Evolutionary conservation across 2,113 vertebrate genomes (phyloP).

Genomic region (Lontra canadensis): DNA sequence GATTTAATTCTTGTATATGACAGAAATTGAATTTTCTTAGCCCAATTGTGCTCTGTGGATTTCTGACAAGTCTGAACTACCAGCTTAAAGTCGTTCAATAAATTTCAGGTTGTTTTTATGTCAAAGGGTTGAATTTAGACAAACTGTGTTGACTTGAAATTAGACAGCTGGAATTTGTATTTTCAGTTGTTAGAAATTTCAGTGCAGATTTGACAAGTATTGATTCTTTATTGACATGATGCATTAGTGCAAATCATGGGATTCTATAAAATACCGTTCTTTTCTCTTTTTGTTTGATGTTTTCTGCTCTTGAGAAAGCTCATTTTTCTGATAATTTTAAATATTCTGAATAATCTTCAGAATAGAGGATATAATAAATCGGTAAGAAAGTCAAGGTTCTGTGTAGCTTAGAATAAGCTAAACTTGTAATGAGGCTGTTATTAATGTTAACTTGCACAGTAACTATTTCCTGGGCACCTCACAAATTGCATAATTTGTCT

Average conservation of each 20-base stretch:
- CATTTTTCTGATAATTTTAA: conserved; percentile 33
- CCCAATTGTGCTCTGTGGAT: conserved; percentile 53
- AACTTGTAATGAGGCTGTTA: conserved; percentile 48
- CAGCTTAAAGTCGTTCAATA: conserved; percentile 76
- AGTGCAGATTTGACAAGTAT: conserved; percentile 65
- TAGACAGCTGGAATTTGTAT: conserved; percentile 51
- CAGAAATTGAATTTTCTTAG: conserved; percentile 62
- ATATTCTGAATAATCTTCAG: conserved; percentile 50
- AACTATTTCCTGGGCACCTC: conserved; percentile 10
- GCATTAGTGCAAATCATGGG: not conserved
- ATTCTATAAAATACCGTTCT: conserved; percentile 43
- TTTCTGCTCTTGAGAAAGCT: conserved; percentile 32
- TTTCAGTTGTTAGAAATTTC: conserved; percentile 72
- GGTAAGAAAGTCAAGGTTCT: conserved; percentile 37
- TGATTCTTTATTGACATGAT: conserved; percentile 52
- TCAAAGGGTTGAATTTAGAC: conserved; percentile 78
- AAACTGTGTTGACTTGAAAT: conserved; percentile 70
- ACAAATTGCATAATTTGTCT: conserved; percentile 58
- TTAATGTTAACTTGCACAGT: conserved; percentile 45
- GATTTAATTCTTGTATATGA: conserved; percentile 73
- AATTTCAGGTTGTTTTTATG: conserved; percentile 76
- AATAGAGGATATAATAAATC: conserved; percentile 10
- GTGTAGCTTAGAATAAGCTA: conserved; percentile 30
- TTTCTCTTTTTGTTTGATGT: not conserved
- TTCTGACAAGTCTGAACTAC: conserved; percentile 74